Evolutionary conservation across 2,888 invertebrate genomes (phyloP), one percentile per base, ranked within the genome.

Genomic region (Zhuqinia jingwanae): DNA sequence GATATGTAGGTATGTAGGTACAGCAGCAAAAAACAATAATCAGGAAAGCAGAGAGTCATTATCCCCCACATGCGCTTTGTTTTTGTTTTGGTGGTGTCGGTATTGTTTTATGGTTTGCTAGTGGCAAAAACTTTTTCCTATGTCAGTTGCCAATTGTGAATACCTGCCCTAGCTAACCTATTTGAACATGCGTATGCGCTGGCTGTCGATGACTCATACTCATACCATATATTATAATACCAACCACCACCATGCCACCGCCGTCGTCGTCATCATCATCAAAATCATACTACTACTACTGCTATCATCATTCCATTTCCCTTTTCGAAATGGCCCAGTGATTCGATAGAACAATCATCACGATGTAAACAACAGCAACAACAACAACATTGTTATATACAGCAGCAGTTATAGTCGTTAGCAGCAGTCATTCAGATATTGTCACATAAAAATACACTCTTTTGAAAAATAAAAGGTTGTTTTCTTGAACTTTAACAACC

Each of bases 191-290:
- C 65, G 42, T 65, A 65, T 1, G 36, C 11, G 53, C n/a, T 53
- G 70, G 13, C 1, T 65, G 42, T 17, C 22, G 65, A 76, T 83
- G 82, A 83, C 75, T 83, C 82, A 83, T 56, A 68, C 11, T n/a
- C n/a, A n/a, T n/a, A n/a, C n/a, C n/a, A n/a, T n/a, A n/a, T n/a
- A n/a, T n/a, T n/a, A n/a, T n/a, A n/a, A n/a, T n/a, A n/a, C n/a
- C n/a, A n/a, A n/a, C 17, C 22, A 63, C 17, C 15, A 47, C 3
- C 25, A 20, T 20, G 20, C 2, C 20, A 17, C 2, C 36, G 20
- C 8, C 13, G 17, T 36, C 56, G 8, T 30, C 27, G 25, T 47
- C 73, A 25, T 20, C n/a, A n/a, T n/a, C n/a, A n/a, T n/a, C n/a
- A n/a, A n/a, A n/a, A n/a, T n/a, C n/a, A n/a, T n/a, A n/a, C n/a